These are phyloP conservation scores for Nemapogon koenigi DNA, from an alignment of 2,888 invertebrate genomes.

Conservation along the genomic window DNA sequence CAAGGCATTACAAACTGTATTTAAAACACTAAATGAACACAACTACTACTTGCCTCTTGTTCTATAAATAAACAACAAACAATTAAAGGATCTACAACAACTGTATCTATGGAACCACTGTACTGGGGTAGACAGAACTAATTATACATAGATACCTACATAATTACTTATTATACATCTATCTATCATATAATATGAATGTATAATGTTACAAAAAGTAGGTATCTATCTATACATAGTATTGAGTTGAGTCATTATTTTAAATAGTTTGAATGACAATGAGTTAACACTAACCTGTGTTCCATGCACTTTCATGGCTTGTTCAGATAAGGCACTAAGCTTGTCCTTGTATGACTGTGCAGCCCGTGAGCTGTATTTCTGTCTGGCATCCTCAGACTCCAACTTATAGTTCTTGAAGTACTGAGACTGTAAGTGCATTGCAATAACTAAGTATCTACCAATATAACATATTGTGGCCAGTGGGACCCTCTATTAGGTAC, in stretches of 20 bases:
- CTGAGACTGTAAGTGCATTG: constrained; percentile 68
- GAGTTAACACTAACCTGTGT: too few relatives aligned
- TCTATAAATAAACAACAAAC: too few relatives aligned
- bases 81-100: too few relatives aligned
- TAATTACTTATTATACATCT: neutral
- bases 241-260: too few relatives aligned
- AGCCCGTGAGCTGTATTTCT: constrained; percentile 96
- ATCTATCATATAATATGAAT: too few relatives aligned
- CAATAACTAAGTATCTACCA: neutral
- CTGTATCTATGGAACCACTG: neutral
- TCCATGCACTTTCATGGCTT: constrained; percentile 88
- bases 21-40: neutral
- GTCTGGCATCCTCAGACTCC: constrained; percentile 89
- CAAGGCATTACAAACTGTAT: neutral
- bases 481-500: too few relatives aligned
- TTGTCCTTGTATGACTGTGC: constrained; percentile 95
- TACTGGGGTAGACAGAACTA: neutral
- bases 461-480: neutral
- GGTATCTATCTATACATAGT: too few relatives aligned
- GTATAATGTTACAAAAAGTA: too few relatives aligned
- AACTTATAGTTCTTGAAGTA: constrained; percentile 96
- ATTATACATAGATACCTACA: neutral
- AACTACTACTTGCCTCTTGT: too few relatives aligned
- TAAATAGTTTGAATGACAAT: too few relatives aligned
- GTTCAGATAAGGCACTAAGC: constrained; percentile 78